phyloP scores from a whole-genome alignment of 2,888 invertebrate species.

The Drosophila rellima region DNA sequence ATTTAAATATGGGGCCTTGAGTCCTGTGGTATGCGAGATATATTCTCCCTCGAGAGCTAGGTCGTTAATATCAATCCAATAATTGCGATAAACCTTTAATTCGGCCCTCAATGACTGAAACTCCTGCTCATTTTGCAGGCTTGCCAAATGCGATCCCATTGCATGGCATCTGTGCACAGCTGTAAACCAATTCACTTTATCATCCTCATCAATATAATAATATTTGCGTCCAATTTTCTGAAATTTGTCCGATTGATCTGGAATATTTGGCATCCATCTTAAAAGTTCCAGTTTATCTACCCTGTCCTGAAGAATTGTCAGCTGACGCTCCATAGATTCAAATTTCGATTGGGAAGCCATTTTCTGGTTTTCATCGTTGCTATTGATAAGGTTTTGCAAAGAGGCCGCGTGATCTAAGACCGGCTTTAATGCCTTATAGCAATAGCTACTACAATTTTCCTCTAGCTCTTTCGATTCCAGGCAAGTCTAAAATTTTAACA shows the following conservation, averaged over 20 bases:
- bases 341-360: not conserved
- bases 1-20: not conserved
- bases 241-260: not conserved
- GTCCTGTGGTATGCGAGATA: not conserved
- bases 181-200: not conserved
- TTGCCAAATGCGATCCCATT: not conserved
- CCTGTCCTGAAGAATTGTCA: not conserved
- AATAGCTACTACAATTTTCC: constrained; percentile 8
- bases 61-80: not conserved
- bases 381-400: not conserved
- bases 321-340: not conserved
- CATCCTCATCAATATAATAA: not conserved
- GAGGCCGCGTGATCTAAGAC: not conserved
- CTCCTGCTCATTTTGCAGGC: not conserved
- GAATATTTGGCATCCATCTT: constrained; percentile 3
- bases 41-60: not conserved
- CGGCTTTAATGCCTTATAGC: constrained; percentile 1
- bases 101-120: not conserved
- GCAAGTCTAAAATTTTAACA: not conserved
- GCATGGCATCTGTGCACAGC: not conserved
- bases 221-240: constrained; percentile 33
- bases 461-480: not conserved
- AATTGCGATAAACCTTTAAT: not conserved
- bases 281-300: not conserved
- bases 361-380: not conserved